These are phyloP conservation scores for Acronicta leporina DNA, from an alignment of 2,888 invertebrate species.

Conservation along the genomic window DNA sequence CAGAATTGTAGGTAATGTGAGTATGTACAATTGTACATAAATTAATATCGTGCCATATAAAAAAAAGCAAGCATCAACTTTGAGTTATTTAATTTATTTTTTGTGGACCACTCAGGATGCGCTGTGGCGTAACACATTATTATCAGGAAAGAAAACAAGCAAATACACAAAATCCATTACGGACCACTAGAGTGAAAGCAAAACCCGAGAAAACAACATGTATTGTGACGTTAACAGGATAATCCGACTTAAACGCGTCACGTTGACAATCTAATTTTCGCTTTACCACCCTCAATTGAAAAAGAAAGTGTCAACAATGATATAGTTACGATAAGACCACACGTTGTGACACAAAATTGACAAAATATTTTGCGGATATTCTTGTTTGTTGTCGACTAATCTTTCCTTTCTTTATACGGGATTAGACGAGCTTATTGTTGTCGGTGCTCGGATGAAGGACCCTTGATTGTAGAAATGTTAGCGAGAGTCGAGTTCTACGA, in stretches of 20 bases:
- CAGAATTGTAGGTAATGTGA: no score
- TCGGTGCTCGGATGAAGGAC: slow-evolving; percentile 53
- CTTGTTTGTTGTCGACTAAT: slow-evolving; percentile 70
- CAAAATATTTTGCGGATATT: slow-evolving; percentile 83
- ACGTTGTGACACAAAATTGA: slow-evolving; percentile 81
- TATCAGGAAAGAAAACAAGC: slow-evolving; percentile 20
- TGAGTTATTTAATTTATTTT: slow-evolving; percentile 7
- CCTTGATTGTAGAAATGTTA: slow-evolving; percentile 47
- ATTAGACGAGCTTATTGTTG: slow-evolving; percentile 63
- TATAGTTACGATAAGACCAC: slow-evolving; percentile 76
- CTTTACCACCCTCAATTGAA: slow-evolving; percentile 70
- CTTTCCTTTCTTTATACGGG: slow-evolving; percentile 66
- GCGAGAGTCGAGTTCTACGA: slow-evolving; percentile 59
- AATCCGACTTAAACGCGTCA: slow-evolving; percentile 70
- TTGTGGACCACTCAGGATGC: slow-evolving; percentile 19
- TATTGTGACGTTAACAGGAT: slow-evolving; percentile 67
- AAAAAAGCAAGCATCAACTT: background rate
- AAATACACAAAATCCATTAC: slow-evolving; percentile 33
- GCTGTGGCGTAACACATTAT: slow-evolving; percentile 18
- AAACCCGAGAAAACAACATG: slow-evolving; percentile 68
- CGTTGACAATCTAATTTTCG: slow-evolving; percentile 82
- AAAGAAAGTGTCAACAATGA: slow-evolving; percentile 75
- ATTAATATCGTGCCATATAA: background rate
- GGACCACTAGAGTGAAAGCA: slow-evolving; percentile 62
- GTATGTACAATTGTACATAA: background rate